A percentile compares a stretch with the other conserved stretches of the same genome.
These are phyloP conservation scores for Lacanobia oleracea DNA, from an alignment of 2,888 invertebrate genomes.

Conservation along the genomic window DNA sequence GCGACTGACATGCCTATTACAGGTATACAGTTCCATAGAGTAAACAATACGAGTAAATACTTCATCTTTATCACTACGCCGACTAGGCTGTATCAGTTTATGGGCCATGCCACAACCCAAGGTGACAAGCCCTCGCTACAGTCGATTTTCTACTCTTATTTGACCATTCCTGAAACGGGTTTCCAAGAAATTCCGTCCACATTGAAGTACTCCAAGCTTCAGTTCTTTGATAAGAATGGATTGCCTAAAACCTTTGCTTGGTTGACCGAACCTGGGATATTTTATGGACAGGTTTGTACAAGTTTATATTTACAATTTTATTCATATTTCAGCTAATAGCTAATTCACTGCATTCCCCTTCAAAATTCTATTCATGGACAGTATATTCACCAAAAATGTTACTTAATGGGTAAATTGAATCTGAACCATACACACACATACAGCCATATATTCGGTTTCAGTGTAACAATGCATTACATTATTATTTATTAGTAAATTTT, in stretches of 20 bases:
- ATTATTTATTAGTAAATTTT: conserved; percentile 20
- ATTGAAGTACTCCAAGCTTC: conserved; percentile 94
- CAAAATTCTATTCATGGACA: not conserved
- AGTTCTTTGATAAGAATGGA: conserved; percentile 93
- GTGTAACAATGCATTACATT: conserved; percentile 19
- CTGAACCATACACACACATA: not conserved
- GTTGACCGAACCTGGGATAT: conserved; percentile 96
- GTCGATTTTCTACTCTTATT: conserved; percentile 94
- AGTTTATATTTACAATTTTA: not conserved
- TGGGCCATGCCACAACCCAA: conserved; percentile 92
- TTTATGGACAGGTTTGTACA: conserved; percentile 93
- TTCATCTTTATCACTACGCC: conserved; percentile 96
- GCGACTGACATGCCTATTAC: conserved; percentile 94
- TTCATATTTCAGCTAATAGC: not conserved
- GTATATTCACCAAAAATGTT: not conserved
- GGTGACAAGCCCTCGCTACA: conserved; percentile 95
- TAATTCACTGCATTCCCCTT: not conserved
- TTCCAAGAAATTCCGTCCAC: conserved; percentile 94
- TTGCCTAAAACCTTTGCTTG: conserved; percentile 96
- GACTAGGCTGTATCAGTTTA: conserved; percentile 96
- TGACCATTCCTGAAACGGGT: conserved; percentile 93
- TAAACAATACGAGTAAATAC: conserved; percentile 93
- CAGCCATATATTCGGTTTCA: not conserved
- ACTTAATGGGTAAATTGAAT: not conserved
- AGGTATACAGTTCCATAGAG: conserved; percentile 95